These are phyloP conservation scores for Pachycephala philippinensis DNA, from an alignment of 2,113 vertebrate genomes.

Conservation along the genomic window DNA sequence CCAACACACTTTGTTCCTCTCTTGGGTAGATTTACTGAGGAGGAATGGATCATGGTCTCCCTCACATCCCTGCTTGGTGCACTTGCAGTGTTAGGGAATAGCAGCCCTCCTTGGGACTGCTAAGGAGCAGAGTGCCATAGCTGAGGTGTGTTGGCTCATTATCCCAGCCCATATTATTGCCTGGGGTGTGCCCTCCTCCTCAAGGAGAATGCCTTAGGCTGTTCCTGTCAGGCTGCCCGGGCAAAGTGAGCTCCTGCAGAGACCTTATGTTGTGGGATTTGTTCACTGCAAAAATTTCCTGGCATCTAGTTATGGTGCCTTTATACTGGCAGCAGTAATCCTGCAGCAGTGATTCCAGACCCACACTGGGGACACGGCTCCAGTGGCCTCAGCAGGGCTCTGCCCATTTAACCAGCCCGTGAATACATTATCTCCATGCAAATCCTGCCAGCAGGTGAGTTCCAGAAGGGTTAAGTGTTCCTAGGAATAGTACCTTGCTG, in stretches of 20 bases:
- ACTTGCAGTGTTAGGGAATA: accelerated
- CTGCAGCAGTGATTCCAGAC: not conserved
- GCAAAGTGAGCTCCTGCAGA: not conserved
- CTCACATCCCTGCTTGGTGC: not conserved
- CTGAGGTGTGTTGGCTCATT: not conserved
- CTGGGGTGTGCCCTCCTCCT: accelerated
- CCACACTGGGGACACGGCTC: accelerated
- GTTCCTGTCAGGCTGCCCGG: accelerated
- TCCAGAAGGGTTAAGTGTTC: not conserved
- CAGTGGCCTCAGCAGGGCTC: not conserved
- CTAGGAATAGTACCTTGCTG: not conserved
- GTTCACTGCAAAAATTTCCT: not conserved
- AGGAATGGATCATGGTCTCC: accelerated
- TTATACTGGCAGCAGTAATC: not conserved
- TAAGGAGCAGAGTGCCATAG: not conserved
- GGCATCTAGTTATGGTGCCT: accelerated
- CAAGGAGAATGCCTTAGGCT: accelerated
- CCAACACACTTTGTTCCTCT: accelerated
- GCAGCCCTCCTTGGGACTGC: not conserved
- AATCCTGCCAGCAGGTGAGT: not conserved
- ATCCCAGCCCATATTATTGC: not conserved
- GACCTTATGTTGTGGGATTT: accelerated
- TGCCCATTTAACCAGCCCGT: not conserved
- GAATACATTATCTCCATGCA: not conserved
- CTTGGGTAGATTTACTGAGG: not conserved